A percentile compares a stretch with the other conserved stretches of the same genome.
phyloP scores from a whole-genome alignment of 2,888 invertebrate genomes.

The Dicyrtoma fusca region DNA sequence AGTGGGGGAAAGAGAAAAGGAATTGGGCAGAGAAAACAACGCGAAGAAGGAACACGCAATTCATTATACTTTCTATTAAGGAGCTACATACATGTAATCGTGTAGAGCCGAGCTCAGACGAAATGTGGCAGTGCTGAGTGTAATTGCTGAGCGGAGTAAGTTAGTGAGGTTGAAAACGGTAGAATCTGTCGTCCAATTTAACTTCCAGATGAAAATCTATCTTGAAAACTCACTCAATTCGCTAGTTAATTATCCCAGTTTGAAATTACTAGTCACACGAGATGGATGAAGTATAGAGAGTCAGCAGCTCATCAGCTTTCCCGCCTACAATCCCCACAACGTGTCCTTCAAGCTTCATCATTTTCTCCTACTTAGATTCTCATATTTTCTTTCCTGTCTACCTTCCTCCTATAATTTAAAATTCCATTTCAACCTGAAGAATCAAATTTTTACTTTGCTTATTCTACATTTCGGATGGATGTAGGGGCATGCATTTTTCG shows the following conservation, averaged over 20 bases:
- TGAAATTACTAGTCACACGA: conserved; percentile 27
- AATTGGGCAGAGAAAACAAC: background rate
- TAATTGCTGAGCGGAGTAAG: background rate
- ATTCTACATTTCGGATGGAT: too few relatives aligned
- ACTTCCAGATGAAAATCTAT: conserved; percentile 33
- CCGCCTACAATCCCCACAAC: too few relatives aligned
- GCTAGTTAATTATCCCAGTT: conserved; percentile 30
- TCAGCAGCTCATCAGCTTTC: too few relatives aligned
- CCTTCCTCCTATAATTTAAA: background rate
- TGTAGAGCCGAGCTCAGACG: background rate
- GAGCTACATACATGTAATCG: too few relatives aligned
- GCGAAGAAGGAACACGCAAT: background rate
- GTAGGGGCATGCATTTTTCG: too few relatives aligned
- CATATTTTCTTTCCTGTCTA: background rate
- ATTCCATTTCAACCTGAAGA: too few relatives aligned
- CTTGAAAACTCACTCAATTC: conserved; percentile 27
- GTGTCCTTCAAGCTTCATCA: background rate
- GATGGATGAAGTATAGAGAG: background rate
- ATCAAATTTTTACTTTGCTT: too few relatives aligned
- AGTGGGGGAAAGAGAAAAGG: background rate
- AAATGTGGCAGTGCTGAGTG: background rate
- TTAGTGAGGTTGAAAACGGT: conserved; percentile 1
- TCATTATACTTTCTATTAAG: too few relatives aligned
- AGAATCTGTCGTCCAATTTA: conserved; percentile 27
- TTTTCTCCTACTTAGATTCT: background rate